Evolutionary conservation across 1,140 invertebrate species (phyloP).

Genomic region (Adoxophyes honmai): DNA sequence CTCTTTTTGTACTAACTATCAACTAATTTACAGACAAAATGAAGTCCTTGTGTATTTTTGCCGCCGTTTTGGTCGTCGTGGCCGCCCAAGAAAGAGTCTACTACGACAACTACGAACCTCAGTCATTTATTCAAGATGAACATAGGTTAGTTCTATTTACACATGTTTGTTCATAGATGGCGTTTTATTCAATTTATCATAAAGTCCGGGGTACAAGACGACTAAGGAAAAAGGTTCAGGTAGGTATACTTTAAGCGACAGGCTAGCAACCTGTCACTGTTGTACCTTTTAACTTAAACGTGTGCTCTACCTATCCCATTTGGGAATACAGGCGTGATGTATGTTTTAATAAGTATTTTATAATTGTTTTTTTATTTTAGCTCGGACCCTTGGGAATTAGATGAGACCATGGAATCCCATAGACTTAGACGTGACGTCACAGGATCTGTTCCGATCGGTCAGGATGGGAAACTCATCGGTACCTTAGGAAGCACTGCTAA

Average conservation of each 20-base stretch:
- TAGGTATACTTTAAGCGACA: too few relatives aligned
- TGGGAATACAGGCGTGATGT: too few relatives aligned
- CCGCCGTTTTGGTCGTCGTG: neutral
- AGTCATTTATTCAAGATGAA: neutral
- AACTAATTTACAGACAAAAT: neutral
- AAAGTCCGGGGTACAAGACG: too few relatives aligned
- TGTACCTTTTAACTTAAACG: too few relatives aligned
- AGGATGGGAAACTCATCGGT: slow-evolving; percentile 29
- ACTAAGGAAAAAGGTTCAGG: too few relatives aligned
- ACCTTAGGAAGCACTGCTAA: slow-evolving; percentile 43
- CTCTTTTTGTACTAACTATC: too few relatives aligned
- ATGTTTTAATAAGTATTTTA: too few relatives aligned
- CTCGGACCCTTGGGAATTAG: neutral
- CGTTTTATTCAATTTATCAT: too few relatives aligned
- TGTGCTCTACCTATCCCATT: too few relatives aligned
- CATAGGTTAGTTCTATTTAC: neutral
- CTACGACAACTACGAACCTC: neutral
- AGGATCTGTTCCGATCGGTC: neutral
- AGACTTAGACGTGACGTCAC: neutral
- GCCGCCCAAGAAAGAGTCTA: neutral
- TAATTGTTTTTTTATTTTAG: neutral
- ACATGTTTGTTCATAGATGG: too few relatives aligned
- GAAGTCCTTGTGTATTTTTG: neutral
- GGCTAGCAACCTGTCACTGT: too few relatives aligned
- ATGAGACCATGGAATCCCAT: neutral